Conservation (phyloP, 2,113 vertebrate genomes). For the Loxodonta africana region DNA sequence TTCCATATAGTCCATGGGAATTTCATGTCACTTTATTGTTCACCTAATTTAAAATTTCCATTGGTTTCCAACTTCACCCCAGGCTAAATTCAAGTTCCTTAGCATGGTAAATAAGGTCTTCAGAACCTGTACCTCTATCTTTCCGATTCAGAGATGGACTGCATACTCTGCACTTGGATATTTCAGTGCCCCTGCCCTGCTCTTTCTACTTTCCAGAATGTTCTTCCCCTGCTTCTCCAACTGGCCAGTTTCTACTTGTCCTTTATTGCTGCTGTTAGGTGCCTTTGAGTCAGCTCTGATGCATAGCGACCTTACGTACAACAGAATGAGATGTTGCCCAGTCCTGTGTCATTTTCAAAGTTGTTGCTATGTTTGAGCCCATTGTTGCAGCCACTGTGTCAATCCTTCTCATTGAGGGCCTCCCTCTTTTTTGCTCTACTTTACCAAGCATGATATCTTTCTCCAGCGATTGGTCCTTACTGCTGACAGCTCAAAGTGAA, state of each 20-base stretch:
- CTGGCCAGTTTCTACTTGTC: background rate
- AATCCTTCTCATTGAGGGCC: no score
- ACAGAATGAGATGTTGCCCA: no score
- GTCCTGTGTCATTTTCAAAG: no score
- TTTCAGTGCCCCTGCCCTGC: background rate
- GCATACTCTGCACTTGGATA: rapidly evolving
- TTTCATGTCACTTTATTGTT: background rate
- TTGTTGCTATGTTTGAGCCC: no score
- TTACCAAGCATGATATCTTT: no score
- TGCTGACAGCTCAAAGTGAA: no score
- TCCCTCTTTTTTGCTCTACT: no score
- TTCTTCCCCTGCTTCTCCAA: background rate
- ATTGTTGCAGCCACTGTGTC: no score
- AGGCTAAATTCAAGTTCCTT: background rate
- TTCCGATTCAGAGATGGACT: background rate
- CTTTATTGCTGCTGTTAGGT: background rate
- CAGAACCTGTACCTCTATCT: background rate
- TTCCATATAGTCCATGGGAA: background rate
- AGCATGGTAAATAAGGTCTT: background rate
- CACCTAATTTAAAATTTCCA: background rate
- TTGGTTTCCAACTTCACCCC: background rate
- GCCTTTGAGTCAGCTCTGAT: no score
- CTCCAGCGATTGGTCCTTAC: no score
- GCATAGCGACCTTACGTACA: no score
- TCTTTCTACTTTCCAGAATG: background rate